A percentile compares a stretch with the other conserved stretches of the same genome.
Evolutionary conservation across 2,888 invertebrate species (phyloP).

Genomic region (Abrostola tripartita): DNA sequence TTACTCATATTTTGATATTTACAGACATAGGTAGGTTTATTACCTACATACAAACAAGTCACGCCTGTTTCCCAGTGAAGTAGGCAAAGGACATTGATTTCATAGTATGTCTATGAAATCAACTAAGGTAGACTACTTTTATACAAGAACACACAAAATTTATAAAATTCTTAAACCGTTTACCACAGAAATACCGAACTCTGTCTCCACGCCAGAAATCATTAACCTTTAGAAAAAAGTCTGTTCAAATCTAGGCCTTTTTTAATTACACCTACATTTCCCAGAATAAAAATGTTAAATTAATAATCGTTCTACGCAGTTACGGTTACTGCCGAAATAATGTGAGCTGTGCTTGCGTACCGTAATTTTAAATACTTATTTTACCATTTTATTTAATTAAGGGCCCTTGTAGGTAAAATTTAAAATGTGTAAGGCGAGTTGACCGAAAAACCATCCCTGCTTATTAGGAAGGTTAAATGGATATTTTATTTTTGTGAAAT

Average conservation of each 20-base stretch:
- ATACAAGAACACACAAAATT: conserved; percentile 13
- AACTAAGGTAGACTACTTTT: no score
- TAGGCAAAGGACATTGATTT: no score
- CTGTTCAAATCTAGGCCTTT: not conserved
- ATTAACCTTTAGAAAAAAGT: not conserved
- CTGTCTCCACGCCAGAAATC: not conserved
- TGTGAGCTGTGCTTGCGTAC: conserved; percentile 13
- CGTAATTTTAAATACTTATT: conserved; percentile 51
- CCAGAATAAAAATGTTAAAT: conserved; percentile 27
- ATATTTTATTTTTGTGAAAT: conserved; percentile 49
- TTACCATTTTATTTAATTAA: conserved; percentile 54
- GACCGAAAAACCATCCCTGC: conserved; percentile 40
- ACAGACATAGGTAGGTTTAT: no score
- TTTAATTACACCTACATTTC: conserved; percentile 23
- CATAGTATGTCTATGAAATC: no score
- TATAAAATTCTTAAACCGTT: no score
- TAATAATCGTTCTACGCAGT: conserved; percentile 30
- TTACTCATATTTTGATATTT: no score
- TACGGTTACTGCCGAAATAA: conserved; percentile 17
- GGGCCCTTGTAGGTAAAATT: conserved; percentile 36
- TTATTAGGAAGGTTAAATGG: conserved; percentile 44
- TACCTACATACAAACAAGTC: no score
- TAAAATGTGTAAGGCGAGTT: conserved; percentile 42
- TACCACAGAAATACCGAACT: not conserved
- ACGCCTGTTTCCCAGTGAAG: no score